Evolutionary conservation across 2,113 vertebrate genomes (phyloP).

Genomic region (Gymnarchus niloticus): DNA sequence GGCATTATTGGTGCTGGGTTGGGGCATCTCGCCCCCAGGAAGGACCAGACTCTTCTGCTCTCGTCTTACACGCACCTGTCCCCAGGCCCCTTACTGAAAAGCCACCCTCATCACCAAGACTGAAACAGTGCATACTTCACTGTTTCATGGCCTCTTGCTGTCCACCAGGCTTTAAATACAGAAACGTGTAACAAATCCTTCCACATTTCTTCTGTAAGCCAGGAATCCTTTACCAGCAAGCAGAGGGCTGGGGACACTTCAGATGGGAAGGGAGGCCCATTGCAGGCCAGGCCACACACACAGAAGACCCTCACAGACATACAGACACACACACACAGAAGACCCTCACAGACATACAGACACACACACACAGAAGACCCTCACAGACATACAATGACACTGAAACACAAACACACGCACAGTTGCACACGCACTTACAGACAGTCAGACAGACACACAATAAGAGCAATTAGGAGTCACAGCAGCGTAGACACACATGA

Average conservation of each 20-base stretch:
- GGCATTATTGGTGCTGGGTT: conserved; percentile 54
- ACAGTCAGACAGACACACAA: background rate
- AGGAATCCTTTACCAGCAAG: too few relatives aligned
- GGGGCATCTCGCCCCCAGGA: conserved; percentile 32
- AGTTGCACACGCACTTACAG: background rate
- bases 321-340: background rate
- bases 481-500: background rate
- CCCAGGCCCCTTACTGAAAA: background rate
- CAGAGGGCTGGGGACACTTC: background rate
- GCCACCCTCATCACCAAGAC: background rate
- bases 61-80: background rate
- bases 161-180: background rate
- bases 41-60: background rate
- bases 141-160: background rate
- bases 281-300: background rate
- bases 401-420: too few relatives aligned
- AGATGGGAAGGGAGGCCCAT: background rate
- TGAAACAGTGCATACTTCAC: background rate
- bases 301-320: background rate
- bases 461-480: background rate
- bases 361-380: background rate
- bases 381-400: too few relatives aligned
- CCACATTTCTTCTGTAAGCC: too few relatives aligned
- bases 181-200: too few relatives aligned
- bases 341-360: background rate